phyloP scores from a whole-genome alignment of 1,140 invertebrate species.

The Contarinia nasturtii region DNA sequence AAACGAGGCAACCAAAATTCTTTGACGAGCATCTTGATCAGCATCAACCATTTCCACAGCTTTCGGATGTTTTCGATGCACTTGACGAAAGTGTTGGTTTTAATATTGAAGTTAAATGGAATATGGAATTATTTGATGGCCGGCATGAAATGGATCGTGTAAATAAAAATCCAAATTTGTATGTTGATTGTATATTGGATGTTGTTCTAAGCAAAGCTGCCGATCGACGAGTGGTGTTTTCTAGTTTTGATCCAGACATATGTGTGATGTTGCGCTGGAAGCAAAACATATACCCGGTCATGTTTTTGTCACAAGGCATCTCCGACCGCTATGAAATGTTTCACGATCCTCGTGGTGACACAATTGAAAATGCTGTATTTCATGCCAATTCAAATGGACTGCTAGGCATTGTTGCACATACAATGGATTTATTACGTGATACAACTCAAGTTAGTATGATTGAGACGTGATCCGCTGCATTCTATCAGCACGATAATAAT shows the following conservation, averaged over 20 bases:
- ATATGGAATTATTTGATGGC: constrained; percentile 67
- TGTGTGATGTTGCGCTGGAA: constrained; percentile 81
- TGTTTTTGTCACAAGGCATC: constrained; percentile 79
- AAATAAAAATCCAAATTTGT: constrained; percentile 69
- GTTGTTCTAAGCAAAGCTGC: constrained; percentile 58
- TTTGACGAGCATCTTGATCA: constrained; percentile 68
- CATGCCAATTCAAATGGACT: constrained; percentile 62
- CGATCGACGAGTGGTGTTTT: constrained; percentile 68
- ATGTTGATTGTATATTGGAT: constrained; percentile 66
- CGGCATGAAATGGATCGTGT: constrained; percentile 64
- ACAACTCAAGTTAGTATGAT: constrained; percentile 38
- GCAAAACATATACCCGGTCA: constrained; percentile 87
- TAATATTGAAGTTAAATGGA: constrained; percentile 94
- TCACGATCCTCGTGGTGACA: constrained; percentile 61
- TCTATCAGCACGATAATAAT: not conserved
- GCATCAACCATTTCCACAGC: constrained; percentile 82
- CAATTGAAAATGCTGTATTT: constrained; percentile 60
- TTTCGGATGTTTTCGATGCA: constrained; percentile 58
- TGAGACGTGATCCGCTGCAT: too few relatives aligned
- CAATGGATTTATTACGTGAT: constrained; percentile 76
- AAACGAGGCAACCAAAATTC: constrained; percentile 48
- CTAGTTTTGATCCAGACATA: constrained; percentile 88
- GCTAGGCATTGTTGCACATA: constrained; percentile 77
- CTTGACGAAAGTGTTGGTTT: constrained; percentile 74
- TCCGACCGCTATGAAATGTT: constrained; percentile 65